These are phyloP conservation scores for Melanotaenia parkinsoni DNA, from an alignment of 2,797 vertebrate species.

Conservation along the genomic window DNA sequence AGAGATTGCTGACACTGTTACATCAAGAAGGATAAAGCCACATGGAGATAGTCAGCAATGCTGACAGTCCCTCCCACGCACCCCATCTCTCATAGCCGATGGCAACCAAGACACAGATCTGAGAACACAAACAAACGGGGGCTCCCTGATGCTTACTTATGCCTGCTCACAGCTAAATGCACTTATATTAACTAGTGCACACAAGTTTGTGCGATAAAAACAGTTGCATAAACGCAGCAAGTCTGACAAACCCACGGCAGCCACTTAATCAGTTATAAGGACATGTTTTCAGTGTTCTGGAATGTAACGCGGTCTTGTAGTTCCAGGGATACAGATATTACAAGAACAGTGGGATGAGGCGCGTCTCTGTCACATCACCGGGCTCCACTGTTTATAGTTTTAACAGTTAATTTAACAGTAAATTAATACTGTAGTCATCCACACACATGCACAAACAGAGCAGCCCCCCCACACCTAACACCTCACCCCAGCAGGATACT, in stretches of 20 bases:
- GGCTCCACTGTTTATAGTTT: neutral
- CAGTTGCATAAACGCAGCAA: conserved; percentile 15
- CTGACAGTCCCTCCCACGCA: conserved; percentile 80
- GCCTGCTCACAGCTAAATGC: conserved; percentile 47
- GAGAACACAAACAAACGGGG: conserved; percentile 71
- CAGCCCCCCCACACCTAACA: no score
- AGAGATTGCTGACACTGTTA: conserved; percentile 78
- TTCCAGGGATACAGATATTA: neutral
- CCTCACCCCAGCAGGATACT: no score
- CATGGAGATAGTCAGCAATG: conserved; percentile 80
- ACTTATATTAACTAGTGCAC: conserved; percentile 29
- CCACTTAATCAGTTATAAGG: conserved; percentile 1
- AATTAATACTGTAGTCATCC: neutral
- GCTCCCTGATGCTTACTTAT: conserved; percentile 69
- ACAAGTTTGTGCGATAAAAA: conserved; percentile 27
- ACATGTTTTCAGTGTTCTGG: neutral
- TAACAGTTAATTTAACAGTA: neutral
- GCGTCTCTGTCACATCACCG: neutral
- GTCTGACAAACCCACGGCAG: conserved; percentile 18
- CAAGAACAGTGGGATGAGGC: neutral
- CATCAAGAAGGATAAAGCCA: conserved; percentile 81
- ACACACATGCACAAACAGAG: neutral
- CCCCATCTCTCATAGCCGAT: conserved; percentile 73
- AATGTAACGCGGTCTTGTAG: conserved; percentile 11
- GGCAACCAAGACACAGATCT: conserved; percentile 78